phyloP scores from a whole-genome alignment of 2,888 invertebrate genomes.

The Pristionchus maxplancki region DNA sequence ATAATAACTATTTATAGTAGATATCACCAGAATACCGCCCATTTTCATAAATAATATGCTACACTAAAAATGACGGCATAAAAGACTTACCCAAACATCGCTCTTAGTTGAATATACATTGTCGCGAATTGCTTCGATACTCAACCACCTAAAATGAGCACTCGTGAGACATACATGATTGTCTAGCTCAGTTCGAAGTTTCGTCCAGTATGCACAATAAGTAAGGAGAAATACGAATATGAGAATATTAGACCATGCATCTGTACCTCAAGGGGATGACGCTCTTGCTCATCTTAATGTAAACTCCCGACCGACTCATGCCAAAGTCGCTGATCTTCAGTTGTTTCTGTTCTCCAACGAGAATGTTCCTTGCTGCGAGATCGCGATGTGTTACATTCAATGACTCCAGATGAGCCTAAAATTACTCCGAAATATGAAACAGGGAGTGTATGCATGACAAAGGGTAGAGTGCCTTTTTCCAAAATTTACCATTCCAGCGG shows the following conservation, averaged over 20 bases:
- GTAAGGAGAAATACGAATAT: too few species aligned
- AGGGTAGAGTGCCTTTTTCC: too few species aligned
- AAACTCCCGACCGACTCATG: constrained; percentile 86
- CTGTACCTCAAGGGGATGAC: constrained; percentile 83
- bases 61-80: too few species aligned
- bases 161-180: too few species aligned
- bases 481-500: constrained; percentile 88
- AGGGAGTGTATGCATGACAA: too few species aligned
- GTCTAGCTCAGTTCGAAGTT: too few species aligned
- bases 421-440: not conserved
- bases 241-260: not conserved
- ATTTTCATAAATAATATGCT: too few species aligned
- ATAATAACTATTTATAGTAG: too few species aligned
- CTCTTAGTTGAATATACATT: constrained; percentile 86
- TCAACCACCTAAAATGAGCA: constrained; percentile 86
- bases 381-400: constrained; percentile 81
- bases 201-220: too few species aligned
- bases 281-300: constrained; percentile 81
- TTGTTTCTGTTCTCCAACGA: constrained; percentile 85
- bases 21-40: too few species aligned
- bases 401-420: constrained; percentile 70
- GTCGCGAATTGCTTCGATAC: constrained; percentile 86
- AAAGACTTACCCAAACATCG: constrained; percentile 84
- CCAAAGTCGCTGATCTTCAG: constrained; percentile 90
- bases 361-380: constrained; percentile 87